Conservation (phyloP, 2,797 vertebrate genomes). For the Coranthus polyacanthus region DNA sequence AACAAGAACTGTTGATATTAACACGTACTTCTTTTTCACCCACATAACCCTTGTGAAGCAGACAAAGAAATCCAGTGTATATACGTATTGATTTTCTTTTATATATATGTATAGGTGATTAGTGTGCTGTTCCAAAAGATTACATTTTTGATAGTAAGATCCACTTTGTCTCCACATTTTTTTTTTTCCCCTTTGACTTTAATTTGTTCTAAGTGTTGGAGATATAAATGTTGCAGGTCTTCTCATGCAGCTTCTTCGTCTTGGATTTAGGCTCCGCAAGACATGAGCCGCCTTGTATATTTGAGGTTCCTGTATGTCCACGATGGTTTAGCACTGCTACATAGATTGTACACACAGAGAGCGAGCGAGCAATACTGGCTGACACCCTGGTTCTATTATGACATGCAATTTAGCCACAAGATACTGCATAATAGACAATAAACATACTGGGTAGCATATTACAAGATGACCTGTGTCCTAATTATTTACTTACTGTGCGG, state of each 20-base stretch:
- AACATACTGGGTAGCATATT: constrained; percentile 78
- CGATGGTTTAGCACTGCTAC: constrained; percentile 63
- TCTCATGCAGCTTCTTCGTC: constrained; percentile 60
- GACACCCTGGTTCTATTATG: constrained; percentile 64
- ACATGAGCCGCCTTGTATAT: constrained; percentile 75
- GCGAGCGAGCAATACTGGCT: constrained; percentile 74
- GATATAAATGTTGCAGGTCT: constrained; percentile 66
- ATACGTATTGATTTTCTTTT: constrained; percentile 83
- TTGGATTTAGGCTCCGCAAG: constrained; percentile 62
- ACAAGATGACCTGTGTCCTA: constrained; percentile 76
- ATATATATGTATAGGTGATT: constrained; percentile 87
- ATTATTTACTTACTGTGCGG: constrained; percentile 71
- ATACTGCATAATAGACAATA: constrained; percentile 77
- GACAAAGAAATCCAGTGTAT: constrained; percentile 82
- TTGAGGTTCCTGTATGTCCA: constrained; percentile 75
- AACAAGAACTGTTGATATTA: constrained; percentile 61
- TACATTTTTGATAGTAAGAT: constrained; percentile 82
- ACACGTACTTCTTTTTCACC: constrained; percentile 66
- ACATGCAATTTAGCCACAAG: constrained; percentile 71
- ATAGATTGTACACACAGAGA: constrained; percentile 78
- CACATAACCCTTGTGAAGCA: constrained; percentile 67
- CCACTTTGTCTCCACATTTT: constrained; percentile 68
- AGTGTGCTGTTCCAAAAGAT: constrained; percentile 84
- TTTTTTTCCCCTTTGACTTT: constrained; percentile 57
- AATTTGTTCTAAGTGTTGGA: constrained; percentile 70